phyloP scores from a whole-genome alignment of 2,797 vertebrate species.

The Choloepus didactylus region DNA sequence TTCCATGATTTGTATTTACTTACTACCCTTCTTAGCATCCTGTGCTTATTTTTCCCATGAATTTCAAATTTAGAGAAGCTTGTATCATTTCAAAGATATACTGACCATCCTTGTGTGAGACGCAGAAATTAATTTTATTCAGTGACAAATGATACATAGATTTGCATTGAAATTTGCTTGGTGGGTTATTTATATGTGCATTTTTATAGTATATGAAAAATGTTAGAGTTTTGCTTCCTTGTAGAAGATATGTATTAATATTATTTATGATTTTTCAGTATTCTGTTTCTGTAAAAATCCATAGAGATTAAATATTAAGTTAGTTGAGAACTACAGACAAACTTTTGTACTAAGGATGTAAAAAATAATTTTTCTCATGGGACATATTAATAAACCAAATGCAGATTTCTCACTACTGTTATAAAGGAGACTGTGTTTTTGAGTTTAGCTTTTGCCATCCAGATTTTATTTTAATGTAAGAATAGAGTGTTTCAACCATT shows the following conservation, averaged over 20 bases:
- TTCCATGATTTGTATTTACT: conserved; percentile 14
- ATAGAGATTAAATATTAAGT: conserved; percentile 72
- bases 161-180: conserved; percentile 77
- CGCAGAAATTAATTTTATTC: conserved; percentile 80
- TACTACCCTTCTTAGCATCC: conserved; percentile 53
- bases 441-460: conserved; percentile 41
- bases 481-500: conserved; percentile 1
- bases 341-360: conserved; percentile 58
- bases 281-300: conserved; percentile 40
- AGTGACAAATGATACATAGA: conserved; percentile 74
- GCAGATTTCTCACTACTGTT: conserved; percentile 6
- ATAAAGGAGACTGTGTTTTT: conserved; percentile 2
- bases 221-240: conserved; percentile 69
- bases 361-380: conserved; percentile 48
- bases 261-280: conserved; percentile 76
- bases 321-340: conserved; percentile 54
- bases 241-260: conserved; percentile 62
- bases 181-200: conserved; percentile 81
- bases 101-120: conserved; percentile 72
- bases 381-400: conserved; percentile 18
- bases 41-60: conserved; percentile 69
- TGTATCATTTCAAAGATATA: conserved; percentile 72
- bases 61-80: conserved; percentile 69
- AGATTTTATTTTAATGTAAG: conserved; percentile 36
- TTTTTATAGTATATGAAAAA: conserved; percentile 81